These are phyloP conservation scores for Mobula hypostoma DNA, from an alignment of 2,113 vertebrate genomes.

Conservation along the genomic window DNA sequence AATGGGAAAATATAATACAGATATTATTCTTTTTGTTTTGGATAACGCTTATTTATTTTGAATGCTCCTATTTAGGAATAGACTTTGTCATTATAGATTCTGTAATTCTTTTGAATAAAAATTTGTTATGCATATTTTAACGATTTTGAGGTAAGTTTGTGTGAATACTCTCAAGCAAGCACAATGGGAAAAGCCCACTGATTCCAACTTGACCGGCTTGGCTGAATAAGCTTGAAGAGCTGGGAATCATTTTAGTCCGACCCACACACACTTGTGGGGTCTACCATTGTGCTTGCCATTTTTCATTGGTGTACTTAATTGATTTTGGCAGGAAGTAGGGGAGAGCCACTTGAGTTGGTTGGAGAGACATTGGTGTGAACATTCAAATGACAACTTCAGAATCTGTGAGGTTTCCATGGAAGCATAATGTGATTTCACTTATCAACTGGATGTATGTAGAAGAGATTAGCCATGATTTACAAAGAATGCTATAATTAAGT, in stretches of 20 bases:
- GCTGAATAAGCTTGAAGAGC: conserved; percentile 4
- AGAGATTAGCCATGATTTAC: neutral
- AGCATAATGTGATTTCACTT: neutral
- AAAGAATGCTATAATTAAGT: neutral
- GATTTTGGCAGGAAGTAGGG: neutral
- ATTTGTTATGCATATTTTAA: neutral
- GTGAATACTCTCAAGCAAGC: conserved; percentile 5
- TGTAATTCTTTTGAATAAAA: conserved; percentile 1
- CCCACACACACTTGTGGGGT: neutral
- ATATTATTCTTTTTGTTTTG: neutral
- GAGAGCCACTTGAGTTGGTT: neutral
- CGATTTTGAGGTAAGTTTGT: neutral
- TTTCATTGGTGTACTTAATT: neutral
- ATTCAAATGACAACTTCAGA: neutral
- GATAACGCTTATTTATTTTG: neutral
- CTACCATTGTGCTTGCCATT: neutral
- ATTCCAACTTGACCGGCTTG: conserved; percentile 4
- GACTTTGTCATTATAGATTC: neutral
- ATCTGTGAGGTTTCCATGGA: neutral
- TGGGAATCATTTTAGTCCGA: conserved; percentile 7
- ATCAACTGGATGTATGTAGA: neutral
- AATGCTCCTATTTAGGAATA: neutral
- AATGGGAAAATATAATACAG: neutral
- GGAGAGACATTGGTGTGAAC: conserved; percentile 17
- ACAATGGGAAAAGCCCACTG: conserved; percentile 23